Evolutionary conservation across 1,140 invertebrate species (phyloP), one percentile per base, ranked within the genome.

Genomic region (Zaprionus gabonicus): DNA sequence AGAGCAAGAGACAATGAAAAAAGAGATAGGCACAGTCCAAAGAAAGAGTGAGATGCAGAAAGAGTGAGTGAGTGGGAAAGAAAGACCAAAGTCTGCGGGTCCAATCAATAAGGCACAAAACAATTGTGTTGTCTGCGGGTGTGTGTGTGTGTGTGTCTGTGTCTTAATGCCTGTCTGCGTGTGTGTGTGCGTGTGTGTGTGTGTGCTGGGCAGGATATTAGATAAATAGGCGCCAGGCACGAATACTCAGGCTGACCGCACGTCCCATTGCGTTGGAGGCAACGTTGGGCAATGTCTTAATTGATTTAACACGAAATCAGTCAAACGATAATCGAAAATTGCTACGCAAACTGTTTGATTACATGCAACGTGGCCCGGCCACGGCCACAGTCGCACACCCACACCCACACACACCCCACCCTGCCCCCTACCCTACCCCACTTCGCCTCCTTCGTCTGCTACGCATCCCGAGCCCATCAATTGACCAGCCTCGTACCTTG

Each of bases 221-320:
- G 85, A 88, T 88, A 90, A 88, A 88, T 88, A 81, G 85, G 75
- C 81, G 28, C 58, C 71, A 46, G 78, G 78, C 84, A 88, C 84
- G 84, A 84, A 88, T 69, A 27, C 71, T n/a, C 20, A 20, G 57
- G 71, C 56, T 38, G 66, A 60, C 76, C 69, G 72, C 65, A 75
- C 68, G 65, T 55, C 58, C 71, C 51, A 82, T 69, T 76, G 67
- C 82, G 67, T 77, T 58, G 74, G 71, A 51, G 65, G 58, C 67
- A 77, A 66, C 72, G 41, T 65, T 57, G 73, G 84, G 77, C 83
- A 88, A 90, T 80, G 86, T 91, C 86, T 91, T 91, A 91, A 91
- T 91, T 91, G 87, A 91, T 91, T 91, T 91, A 91, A 91, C 86
- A 91, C 86, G 86, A 91, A 91, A 91, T 91, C 86, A 91, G 86